A percentile compares a stretch with the other conserved stretches of the same genome.
phyloP scores from a whole-genome alignment of 2,888 invertebrate species.

The Aspidiotus rigidus region DNA sequence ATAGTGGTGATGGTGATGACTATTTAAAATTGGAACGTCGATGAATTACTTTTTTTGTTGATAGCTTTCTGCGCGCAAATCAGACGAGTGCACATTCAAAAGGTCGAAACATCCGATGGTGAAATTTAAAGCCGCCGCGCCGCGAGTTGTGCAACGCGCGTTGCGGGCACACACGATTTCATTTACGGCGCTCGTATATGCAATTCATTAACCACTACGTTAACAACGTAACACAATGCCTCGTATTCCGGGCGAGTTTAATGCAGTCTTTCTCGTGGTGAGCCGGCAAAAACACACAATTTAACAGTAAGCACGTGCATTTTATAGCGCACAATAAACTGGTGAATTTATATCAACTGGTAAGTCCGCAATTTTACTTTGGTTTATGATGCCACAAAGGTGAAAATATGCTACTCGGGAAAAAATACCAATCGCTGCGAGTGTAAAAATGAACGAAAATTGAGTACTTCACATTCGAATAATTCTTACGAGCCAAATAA shows the following conservation, averaged over 20 bases:
- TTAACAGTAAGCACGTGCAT: too few species aligned
- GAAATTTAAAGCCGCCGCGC: constrained; percentile 14
- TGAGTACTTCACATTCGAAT: too few species aligned
- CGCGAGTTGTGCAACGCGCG: constrained; percentile 12
- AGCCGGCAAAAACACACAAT: too few species aligned
- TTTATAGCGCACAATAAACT: too few species aligned
- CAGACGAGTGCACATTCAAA: constrained; percentile 24
- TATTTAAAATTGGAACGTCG: constrained; percentile 26
- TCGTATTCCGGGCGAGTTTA: not conserved
- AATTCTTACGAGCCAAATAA: too few species aligned
- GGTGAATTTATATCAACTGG: too few species aligned
- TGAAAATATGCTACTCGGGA: too few species aligned
- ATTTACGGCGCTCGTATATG: constrained; percentile 15
- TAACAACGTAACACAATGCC: not conserved
- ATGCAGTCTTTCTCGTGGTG: too few species aligned
- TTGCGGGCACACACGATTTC: constrained; percentile 9
- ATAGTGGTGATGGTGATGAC: constrained; percentile 19
- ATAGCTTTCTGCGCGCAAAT: constrained; percentile 5
- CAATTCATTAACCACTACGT: constrained; percentile 17
- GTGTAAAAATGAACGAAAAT: too few species aligned
- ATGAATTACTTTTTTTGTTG: constrained; percentile 18
- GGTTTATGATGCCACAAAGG: too few species aligned
- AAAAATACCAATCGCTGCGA: too few species aligned
- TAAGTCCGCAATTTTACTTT: too few species aligned
- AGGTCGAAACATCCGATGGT: constrained; percentile 12